A percentile compares a stretch with the other conserved stretches of the same genome.
phyloP scores from a whole-genome alignment of 2,888 invertebrate genomes.

The Melinaea menophilus region DNA sequence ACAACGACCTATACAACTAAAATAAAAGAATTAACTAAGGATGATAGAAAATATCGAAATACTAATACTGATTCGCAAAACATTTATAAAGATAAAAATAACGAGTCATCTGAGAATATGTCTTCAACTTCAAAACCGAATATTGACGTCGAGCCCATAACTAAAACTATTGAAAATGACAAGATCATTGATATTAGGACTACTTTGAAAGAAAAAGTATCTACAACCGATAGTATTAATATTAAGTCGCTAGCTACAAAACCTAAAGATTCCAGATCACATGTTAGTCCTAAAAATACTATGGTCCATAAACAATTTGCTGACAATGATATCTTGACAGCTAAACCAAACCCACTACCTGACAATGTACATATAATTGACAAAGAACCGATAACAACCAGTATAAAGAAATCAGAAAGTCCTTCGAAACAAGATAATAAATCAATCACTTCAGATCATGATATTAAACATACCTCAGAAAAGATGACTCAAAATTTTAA shows the following conservation, averaged over 20 bases:
- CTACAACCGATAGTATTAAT: constrained; percentile 7
- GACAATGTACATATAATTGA: constrained; percentile 28
- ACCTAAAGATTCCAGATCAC: constrained; percentile 15
- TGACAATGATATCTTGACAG: constrained; percentile 1
- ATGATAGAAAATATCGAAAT: constrained; percentile 45
- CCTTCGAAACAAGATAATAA: no score
- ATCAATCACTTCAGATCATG: no score
- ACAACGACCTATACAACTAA: constrained; percentile 34
- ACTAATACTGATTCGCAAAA: constrained; percentile 27
- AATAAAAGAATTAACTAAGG: constrained; percentile 44
- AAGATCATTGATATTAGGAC: constrained; percentile 10
- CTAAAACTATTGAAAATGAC: constrained; percentile 7
- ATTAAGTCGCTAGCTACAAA: neutral
- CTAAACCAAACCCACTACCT: neutral
- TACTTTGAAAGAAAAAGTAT: constrained; percentile 43
- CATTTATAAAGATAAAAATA: constrained; percentile 17
- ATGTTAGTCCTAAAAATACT: constrained; percentile 30
- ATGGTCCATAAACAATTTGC: neutral
- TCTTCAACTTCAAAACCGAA: constrained; percentile 22
- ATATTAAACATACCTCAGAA: no score
- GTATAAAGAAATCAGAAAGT: no score
- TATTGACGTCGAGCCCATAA: constrained; percentile 7
- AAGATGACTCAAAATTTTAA: no score
- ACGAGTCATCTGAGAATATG: constrained; percentile 15
- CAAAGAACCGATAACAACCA: constrained; percentile 32